phyloP scores from a whole-genome alignment of 2,797 vertebrate genomes.

The Cryptoprocta ferox region DNA sequence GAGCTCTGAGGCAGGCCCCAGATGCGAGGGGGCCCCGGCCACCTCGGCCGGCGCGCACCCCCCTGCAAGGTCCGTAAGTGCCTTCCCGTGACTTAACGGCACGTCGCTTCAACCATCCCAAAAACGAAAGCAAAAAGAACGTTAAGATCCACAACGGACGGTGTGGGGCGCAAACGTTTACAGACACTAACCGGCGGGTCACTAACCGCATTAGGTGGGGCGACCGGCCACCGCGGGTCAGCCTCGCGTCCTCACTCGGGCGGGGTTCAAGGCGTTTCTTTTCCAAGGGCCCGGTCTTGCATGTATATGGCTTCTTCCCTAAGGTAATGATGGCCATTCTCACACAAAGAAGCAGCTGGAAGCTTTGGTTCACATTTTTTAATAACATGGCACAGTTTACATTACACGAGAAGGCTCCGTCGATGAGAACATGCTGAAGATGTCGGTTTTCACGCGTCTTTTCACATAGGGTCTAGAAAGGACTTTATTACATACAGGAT shows the following conservation, averaged over 20 bases:
- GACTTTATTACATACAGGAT: conserved; percentile 97
- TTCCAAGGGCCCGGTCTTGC: conserved; percentile 52
- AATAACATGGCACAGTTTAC: conserved; percentile 99
- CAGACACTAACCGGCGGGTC: not conserved
- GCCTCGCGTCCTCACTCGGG: not conserved
- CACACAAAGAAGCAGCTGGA: conserved; percentile 88
- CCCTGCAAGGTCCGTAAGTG: no score
- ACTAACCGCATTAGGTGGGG: not conserved
- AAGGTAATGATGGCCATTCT: conserved; percentile 75
- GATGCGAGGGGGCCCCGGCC: not conserved
- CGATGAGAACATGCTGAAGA: conserved; percentile 99
- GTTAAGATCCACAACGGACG: fast-evolving
- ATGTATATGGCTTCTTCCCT: conserved; percentile 48
- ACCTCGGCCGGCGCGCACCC: fast-evolving
- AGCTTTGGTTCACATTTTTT: conserved; percentile 99
- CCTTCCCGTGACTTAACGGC: not conserved
- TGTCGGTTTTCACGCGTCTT: conserved; percentile 91
- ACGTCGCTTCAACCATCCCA: not conserved
- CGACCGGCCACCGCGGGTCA: fast-evolving
- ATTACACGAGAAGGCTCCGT: conserved; percentile 98
- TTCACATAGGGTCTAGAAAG: conserved; percentile 98
- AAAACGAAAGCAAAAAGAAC: not conserved
- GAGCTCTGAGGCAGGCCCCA: not conserved
- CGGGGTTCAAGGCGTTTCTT: not conserved
- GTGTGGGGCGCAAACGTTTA: fast-evolving